Conservation (phyloP, 35 echinoderm and acorn worm genomes). For the Ophiothrix spiculata region DNA sequence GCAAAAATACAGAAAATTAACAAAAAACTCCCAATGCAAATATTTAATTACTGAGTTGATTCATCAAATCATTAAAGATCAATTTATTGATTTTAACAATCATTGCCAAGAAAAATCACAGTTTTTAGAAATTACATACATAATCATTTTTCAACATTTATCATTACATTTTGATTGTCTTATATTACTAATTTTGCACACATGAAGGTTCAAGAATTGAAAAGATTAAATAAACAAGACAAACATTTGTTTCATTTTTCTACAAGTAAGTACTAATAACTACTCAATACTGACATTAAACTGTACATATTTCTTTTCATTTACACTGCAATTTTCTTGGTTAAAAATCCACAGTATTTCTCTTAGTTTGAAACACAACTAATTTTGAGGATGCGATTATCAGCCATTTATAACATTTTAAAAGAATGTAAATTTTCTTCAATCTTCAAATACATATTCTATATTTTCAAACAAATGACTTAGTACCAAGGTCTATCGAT, state of each 20-base stretch:
- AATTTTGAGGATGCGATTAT: no score
- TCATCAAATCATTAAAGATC: neutral
- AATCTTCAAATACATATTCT: no score
- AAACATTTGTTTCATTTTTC: neutral
- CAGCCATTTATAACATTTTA: no score
- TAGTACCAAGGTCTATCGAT: neutral
- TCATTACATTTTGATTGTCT: neutral
- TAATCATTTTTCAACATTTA: neutral
- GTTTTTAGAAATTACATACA: neutral
- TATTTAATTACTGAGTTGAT: neutral
- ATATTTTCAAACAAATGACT: neutral
- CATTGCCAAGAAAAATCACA: neutral
- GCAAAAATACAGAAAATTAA: no score
- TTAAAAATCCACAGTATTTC: no score
- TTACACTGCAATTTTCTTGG: neutral
- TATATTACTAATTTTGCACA: neutral
- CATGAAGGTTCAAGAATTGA: neutral
- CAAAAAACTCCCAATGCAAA: neutral
- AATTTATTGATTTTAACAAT: neutral
- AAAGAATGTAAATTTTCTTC: no score
- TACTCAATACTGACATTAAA: neutral
- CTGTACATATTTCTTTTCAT: neutral
- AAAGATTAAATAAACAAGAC: neutral
- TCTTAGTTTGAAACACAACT: no score
- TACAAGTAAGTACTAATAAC: neutral